Evolutionary conservation across 2,797 vertebrate genomes (phyloP), one percentile per base, ranked within the genome.

Genomic region (Muraenolepis orangiensis): DNA sequence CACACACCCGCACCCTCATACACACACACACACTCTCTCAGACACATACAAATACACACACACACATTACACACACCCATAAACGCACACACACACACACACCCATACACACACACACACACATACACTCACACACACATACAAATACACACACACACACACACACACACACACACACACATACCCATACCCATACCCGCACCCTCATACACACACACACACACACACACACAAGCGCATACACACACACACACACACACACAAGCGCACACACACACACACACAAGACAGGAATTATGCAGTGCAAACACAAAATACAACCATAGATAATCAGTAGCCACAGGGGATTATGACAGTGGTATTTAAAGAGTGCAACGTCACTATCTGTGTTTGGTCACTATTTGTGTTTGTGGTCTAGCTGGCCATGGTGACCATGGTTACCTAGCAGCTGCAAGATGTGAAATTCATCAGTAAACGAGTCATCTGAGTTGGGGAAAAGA

Each of bases 401-500:
- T 72, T 64, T 16, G 26, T 73, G n/a, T 72, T 68, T 78, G 69
- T 72, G 70, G 57, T 66, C 16, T 34, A 16, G 75, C 23, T 28
- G 36, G 70, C 20, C 7, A 14, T 6, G 79, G 70, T 73, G n/a
- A 67, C 76, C 42, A 78, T 70, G 71, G 79, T 29, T 23, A 20
- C 64, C 29, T 36, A 16, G 71, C 20, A 57, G 66, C 66, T 57
- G 51, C 51, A 57, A 74, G 71, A 77, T 82, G 83, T 81, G 75
- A 82, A 78, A 82, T 79, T 72, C 42, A 71, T 78, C 75, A 84
- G 76, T 74, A 73, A 72, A 74, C 74, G 75, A 75, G 32, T 68
- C 34, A 70, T 46, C 40, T 46, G 5, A 36, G 32, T 57, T 34
- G 28, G 7, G 42, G 34, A 67, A 71, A 66, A 70, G 20, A 23